Evolutionary conservation across 2,888 invertebrate genomes (phyloP), one percentile per base, ranked within the genome.

Genomic region (Cephalotes varians): DNA sequence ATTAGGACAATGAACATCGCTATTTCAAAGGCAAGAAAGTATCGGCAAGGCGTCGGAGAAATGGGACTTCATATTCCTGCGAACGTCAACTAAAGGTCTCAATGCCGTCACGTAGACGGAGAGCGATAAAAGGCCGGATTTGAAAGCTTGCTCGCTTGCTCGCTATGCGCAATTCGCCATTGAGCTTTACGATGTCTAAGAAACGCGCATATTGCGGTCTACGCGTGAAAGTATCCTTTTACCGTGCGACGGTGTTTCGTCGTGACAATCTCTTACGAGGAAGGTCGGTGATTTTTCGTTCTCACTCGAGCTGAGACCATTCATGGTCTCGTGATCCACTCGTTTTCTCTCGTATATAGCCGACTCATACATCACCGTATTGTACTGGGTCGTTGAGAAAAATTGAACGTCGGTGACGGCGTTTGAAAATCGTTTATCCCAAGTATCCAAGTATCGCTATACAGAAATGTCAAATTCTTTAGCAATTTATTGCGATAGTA

Each of bases 281-380:
- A 28, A 65, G 51, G n/a, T 65, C 65, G 51, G 40, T n/a, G 40
- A 76, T 65, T 65, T 40, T 54, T 54, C 40, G 40, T n/a, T 28
- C 10, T 40, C 10, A 12, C 64, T 18, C 12, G 10, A 7, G 9
- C 21, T 18, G 71, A 25, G 18, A 21, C n/a, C 21, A 21, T 77
- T 77, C 69, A 18, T 44, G 69, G n/a, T 47, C 25, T 18, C 18
- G 44, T 28, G 37, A 79, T 56, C 77, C 69, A 69, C 44, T 54
- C 31, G 77, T 62, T 80, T 79, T 71, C 62, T 71, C 62, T 64
- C 77, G 82, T 84, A 74, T 86, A 83, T 67, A 74, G 71, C 9
- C 28, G n/a, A n/a, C 25, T 65, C 51, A 51, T 76, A 65, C 37
- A 65, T 76, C 67, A 76, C 51, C 21, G 51, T 67, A 76, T 76